phyloP scores from a whole-genome alignment of 2,113 vertebrate genomes.

The Oostethus manadensis region DNA sequence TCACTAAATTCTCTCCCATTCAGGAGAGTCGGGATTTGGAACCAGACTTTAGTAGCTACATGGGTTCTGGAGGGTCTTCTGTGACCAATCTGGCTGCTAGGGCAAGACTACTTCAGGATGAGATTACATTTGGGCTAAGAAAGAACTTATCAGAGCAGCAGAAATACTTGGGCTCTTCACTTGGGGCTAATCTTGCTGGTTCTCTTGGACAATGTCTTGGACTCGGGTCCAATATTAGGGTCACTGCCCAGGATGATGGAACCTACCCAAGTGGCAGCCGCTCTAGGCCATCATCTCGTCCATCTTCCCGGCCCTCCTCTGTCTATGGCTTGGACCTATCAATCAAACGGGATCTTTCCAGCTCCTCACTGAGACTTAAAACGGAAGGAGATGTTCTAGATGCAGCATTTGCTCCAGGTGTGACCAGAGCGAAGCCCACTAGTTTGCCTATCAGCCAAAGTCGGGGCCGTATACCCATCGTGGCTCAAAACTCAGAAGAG shows the following conservation, averaged over 20 bases:
- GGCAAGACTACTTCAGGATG: conserved; percentile 92
- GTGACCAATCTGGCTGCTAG: conserved; percentile 85
- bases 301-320: conserved; percentile 93
- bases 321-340: conserved; percentile 96
- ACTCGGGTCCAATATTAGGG: conserved; percentile 77
- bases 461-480: conserved; percentile 92
- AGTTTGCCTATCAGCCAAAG: conserved; percentile 98
- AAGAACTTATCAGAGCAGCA: conserved; percentile 97
- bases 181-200: conserved; percentile 80
- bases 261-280: conserved; percentile 87
- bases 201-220: conserved; percentile 79
- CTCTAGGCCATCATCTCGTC: conserved; percentile 90
- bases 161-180: conserved; percentile 84
- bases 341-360: conserved; percentile 92
- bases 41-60: conserved; percentile 87
- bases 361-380: conserved; percentile 90
- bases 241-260: conserved; percentile 85
- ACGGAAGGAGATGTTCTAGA: conserved; percentile 88
- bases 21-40: conserved; percentile 93
- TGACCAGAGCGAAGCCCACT: conserved; percentile 89
- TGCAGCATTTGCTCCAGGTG: conserved; percentile 81
- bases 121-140: conserved; percentile 92
- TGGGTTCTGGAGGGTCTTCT: conserved; percentile 85
- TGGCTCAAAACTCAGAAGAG: conserved; percentile 98
- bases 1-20: conserved; percentile 94